phyloP scores from a whole-genome alignment of 2,888 invertebrate species.

The Encarsia formosa region DNA sequence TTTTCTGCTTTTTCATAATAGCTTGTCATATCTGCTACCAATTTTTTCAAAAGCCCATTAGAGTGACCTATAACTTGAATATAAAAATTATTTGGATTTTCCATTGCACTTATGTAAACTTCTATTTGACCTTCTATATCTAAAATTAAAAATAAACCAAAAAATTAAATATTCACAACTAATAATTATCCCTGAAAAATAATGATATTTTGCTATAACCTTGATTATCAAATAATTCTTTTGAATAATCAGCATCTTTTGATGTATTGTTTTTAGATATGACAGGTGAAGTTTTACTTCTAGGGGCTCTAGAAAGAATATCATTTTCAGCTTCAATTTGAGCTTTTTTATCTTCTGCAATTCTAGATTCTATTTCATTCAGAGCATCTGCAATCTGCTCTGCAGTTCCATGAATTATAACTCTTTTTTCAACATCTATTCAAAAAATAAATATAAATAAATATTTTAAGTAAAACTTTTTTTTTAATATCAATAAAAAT shows the following conservation, averaged over 20 bases:
- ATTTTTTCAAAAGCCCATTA: constrained; percentile 70
- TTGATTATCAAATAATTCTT: constrained; percentile 13
- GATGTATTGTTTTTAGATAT: constrained; percentile 22
- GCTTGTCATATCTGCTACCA: constrained; percentile 78
- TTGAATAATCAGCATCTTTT: constrained; percentile 4
- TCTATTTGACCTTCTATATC: constrained; percentile 63
- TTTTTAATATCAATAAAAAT: constrained; percentile 25
- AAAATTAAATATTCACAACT: background rate
- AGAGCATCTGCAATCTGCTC: constrained; percentile 73
- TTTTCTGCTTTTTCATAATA: constrained; percentile 69
- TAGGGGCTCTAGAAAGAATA: constrained; percentile 29
- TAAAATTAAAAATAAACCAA: constrained; percentile 29
- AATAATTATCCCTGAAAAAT: background rate
- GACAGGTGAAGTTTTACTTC: constrained; percentile 32
- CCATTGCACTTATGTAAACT: constrained; percentile 82
- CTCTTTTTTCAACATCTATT: constrained; percentile 39
- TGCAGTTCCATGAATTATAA: constrained; percentile 62
- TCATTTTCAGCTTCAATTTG: constrained; percentile 30
- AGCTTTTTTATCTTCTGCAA: constrained; percentile 50
- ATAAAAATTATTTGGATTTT: constrained; percentile 78
- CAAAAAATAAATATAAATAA: constrained; percentile 8
- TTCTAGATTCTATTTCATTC: constrained; percentile 66
- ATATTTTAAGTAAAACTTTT: constrained; percentile 5
- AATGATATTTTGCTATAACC: background rate
- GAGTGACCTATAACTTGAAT: constrained; percentile 76